Conservation (phyloP, 2,113 vertebrate species). For the Gallinago media region DNA sequence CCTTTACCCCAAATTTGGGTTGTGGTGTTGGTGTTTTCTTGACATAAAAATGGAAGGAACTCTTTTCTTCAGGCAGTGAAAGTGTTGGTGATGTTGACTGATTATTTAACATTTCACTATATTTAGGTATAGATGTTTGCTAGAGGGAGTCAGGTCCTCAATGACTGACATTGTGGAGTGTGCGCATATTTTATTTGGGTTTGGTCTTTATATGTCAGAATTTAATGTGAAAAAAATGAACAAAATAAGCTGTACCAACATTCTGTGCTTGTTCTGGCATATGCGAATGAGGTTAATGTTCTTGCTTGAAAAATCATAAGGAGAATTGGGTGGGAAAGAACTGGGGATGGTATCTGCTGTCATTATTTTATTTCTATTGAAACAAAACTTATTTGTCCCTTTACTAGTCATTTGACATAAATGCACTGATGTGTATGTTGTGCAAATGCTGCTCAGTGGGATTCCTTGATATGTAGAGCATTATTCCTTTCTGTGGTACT, state of each 20-base stretch:
- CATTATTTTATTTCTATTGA: neutral
- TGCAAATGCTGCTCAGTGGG: neutral
- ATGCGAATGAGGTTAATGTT: neutral
- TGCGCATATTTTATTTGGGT: neutral
- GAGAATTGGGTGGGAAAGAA: neutral
- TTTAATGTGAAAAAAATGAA: neutral
- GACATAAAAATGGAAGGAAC: neutral
- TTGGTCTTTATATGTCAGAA: neutral
- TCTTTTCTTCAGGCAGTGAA: neutral
- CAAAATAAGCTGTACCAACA: neutral
- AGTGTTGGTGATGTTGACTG: neutral
- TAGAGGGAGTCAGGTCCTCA: neutral
- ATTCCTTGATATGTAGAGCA: neutral
- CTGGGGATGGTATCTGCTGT: neutral
- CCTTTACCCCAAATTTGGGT: neutral
- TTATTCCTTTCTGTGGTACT: neutral
- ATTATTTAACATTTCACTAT: neutral
- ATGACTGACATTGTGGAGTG: neutral
- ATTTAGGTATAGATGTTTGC: neutral
- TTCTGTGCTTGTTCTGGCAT: neutral
- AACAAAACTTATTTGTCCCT: neutral
- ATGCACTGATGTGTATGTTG: neutral
- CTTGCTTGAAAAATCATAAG: neutral
- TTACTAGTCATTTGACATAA: neutral
- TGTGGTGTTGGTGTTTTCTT: neutral